Evolutionary conservation across 2,888 invertebrate species (phyloP).

Genomic region (Apamea anceps): DNA sequence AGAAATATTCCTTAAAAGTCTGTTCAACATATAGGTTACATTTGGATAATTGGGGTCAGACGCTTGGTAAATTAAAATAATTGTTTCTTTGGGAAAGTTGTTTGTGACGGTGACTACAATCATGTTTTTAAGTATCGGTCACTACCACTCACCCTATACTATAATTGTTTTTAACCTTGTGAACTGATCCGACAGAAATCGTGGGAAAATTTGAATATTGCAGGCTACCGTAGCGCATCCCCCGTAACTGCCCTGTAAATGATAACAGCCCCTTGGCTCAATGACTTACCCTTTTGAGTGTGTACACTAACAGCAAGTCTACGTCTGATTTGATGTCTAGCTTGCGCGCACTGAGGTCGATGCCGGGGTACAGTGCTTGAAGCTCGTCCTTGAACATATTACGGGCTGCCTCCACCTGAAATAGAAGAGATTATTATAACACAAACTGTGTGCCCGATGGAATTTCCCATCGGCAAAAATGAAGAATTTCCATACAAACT

Average conservation of each 20-base stretch:
- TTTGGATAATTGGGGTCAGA: too few relatives aligned
- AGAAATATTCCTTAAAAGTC: not conserved
- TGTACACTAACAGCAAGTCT: constrained; percentile 82
- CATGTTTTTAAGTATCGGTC: too few relatives aligned
- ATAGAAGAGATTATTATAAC: not conserved
- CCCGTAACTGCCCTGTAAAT: not conserved
- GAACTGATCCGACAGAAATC: not conserved
- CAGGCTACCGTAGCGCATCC: not conserved
- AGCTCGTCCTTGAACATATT: constrained; percentile 79
- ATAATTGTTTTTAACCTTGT: not conserved
- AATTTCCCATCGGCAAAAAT: not conserved
- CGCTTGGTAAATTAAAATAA: too few relatives aligned
- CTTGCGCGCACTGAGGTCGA: constrained; percentile 79
- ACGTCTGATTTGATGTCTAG: constrained; percentile 81
- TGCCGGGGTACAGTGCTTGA: constrained; percentile 82
- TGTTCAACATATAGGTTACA: too few relatives aligned
- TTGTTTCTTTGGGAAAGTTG: too few relatives aligned
- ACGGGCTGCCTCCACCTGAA: constrained; percentile 83
- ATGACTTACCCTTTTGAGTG: constrained; percentile 80
- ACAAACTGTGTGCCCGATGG: too few relatives aligned
- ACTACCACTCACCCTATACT: too few relatives aligned
- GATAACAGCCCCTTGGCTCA: not conserved
- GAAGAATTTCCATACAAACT: not conserved
- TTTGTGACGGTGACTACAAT: too few relatives aligned
- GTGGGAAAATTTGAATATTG: not conserved